Percentiles rank a stretch among this genome's conserved stretches.
Evolutionary conservation across 2,113 vertebrate genomes (phyloP).

Genomic region (Eulacestoma nigropectus): DNA sequence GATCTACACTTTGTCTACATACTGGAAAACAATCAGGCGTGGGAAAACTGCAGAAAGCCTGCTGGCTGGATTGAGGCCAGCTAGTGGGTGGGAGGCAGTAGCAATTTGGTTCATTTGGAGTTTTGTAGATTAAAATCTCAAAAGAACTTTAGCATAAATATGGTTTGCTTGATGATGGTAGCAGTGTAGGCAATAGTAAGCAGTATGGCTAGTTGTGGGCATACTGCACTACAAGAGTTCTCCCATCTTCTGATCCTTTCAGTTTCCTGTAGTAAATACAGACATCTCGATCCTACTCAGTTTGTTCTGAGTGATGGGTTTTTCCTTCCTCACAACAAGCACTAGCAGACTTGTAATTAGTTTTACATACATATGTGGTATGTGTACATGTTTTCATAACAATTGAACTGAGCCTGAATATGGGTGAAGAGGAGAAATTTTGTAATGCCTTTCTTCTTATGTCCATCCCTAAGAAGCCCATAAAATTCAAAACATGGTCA

Average conservation of each 20-base stretch:
- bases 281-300: fast-evolving
- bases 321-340: background rate
- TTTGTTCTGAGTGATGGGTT: background rate
- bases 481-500: background rate
- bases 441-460: background rate
- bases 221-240: background rate
- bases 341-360: background rate
- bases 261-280: background rate
- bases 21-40: slow-evolving; percentile 10
- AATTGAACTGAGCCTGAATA: background rate
- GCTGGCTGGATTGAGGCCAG: slow-evolving; percentile 22
- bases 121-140: slow-evolving; percentile 19
- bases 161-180: background rate
- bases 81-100: slow-evolving; percentile 14
- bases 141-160: background rate
- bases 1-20: background rate
- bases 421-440: background rate
- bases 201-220: background rate
- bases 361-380: background rate
- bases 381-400: background rate
- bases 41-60: slow-evolving; percentile 28
- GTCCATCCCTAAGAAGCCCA: background rate
- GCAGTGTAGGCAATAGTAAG: background rate
- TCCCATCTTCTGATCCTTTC: background rate
- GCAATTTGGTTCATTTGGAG: background rate